Base-by-base conservation (phyloP, 2,113 vertebrate genomes). In the Bubalus kerabau region DNA sequence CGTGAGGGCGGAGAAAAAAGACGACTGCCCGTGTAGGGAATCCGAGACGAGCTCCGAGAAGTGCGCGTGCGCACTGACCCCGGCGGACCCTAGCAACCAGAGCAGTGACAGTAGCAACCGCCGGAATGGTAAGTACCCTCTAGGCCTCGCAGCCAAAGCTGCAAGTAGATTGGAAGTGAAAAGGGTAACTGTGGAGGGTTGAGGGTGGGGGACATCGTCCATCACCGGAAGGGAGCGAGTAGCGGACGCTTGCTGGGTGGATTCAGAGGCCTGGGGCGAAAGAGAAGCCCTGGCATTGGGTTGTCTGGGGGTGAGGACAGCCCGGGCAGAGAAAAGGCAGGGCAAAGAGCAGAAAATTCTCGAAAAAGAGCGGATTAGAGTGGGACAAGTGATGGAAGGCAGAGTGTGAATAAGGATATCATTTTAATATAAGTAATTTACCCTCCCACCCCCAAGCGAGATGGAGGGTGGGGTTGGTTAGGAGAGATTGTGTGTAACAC, bases 21-120 rank as follows among this genome's bases (percentile, higher is more conserved):
- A 83, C 91, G 1, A 24, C 90, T 23, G 97, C 84, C 21, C 5
- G 78, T 19, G 60, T n/a, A 11, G 87, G 52, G 57, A 4, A 2
- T 17, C 60, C 2, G 2, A 24, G 0, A 87, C 0, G 83, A 15
- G 78, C 85, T 1, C 57, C 26, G 8, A 14, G 59, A 1, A 80
- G 57, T 50, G 97, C 98, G 98, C 99, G 94, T 64, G 99, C 99
- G 99, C 98, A 62, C 56, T 95, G 81, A 94, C 74, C 94, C 86
- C 24, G 3, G 56, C 11, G 96, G 91, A 97, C 98, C 99, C 93
- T 99, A 99, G 99, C 99, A 99, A 99, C 99, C 98, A 94, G 91
- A 97, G 98, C 98, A 98, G 98, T 98, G 95, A 98, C 98, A n/a
- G 97, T 99, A 98, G 98, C 99, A 98, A 98, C 98, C 88, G 97